These are phyloP conservation scores for Epinephelus lanceolatus DNA, from an alignment of 2,113 vertebrate species.

Conservation along the genomic window DNA sequence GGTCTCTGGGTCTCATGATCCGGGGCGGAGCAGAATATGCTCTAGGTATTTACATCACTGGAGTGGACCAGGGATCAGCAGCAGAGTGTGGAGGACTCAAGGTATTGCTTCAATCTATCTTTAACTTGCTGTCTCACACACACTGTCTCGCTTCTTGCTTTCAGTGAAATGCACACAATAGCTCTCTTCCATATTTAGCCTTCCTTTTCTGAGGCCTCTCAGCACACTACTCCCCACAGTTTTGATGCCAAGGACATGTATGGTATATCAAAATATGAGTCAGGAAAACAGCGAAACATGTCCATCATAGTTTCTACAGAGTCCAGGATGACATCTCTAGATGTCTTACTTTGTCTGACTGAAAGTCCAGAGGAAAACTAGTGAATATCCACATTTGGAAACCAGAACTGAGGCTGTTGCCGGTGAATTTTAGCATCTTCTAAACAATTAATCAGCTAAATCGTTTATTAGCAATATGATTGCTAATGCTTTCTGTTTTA, in stretches of 20 bases:
- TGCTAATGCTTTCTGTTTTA: not conserved
- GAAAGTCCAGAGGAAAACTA: not conserved
- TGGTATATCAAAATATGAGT: not conserved
- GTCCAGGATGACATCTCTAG: not conserved
- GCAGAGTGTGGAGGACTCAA: conserved; percentile 94
- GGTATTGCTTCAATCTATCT: conserved; percentile 79
- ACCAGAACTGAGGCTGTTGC: not conserved
- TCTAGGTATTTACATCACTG: conserved; percentile 96
- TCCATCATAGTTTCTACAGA: not conserved
- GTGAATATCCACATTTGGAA: not conserved
- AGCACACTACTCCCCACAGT: not conserved
- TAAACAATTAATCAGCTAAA: not conserved
- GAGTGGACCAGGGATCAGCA: conserved; percentile 93
- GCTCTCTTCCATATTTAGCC: not conserved
- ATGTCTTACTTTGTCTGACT: not conserved
- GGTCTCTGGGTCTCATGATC: conserved; percentile 95
- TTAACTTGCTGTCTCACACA: not conserved
- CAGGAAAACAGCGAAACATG: not conserved
- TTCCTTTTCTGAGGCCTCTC: not conserved
- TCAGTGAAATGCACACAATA: not conserved
- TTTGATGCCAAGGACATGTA: not conserved
- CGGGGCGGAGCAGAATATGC: conserved; percentile 95
- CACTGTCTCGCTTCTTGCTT: not conserved
- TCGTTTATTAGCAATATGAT: not conserved
- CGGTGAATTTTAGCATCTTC: not conserved